Conservation (phyloP, 2,113 vertebrate species). For the Corvus moneduloides region DNA sequence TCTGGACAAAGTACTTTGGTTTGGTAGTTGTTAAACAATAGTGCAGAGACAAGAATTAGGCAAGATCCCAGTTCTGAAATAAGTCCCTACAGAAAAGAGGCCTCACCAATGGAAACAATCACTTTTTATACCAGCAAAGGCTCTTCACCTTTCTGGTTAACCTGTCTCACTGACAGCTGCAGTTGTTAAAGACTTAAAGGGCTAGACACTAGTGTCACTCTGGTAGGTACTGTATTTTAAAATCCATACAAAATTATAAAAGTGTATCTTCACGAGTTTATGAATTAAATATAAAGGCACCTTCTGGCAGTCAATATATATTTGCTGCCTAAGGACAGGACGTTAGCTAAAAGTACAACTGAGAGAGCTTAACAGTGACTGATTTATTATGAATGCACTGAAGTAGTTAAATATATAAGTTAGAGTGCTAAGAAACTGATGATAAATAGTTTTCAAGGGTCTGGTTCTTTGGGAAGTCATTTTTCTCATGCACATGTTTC, state of each 20-base stretch:
- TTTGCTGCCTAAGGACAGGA: conserved; percentile 22
- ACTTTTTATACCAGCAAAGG: neutral
- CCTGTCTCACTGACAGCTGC: neutral
- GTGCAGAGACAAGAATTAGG: conserved; percentile 2
- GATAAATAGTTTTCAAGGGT: neutral
- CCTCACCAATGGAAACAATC: neutral
- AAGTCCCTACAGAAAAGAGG: neutral
- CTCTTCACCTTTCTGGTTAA: neutral
- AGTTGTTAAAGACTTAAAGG: neutral
- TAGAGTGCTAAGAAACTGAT: neutral
- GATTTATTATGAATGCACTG: conserved; percentile 19
- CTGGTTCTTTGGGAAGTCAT: neutral
- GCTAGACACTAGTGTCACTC: neutral
- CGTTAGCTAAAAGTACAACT: conserved; percentile 6
- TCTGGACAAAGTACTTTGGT: conserved; percentile 18
- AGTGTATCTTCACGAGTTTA: neutral
- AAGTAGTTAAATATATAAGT: neutral
- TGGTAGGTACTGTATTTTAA: neutral
- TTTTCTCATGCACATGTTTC: neutral
- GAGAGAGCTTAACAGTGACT: conserved; percentile 2
- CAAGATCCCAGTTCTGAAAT: neutral
- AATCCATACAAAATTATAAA: conserved; percentile 6
- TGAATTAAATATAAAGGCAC: conserved; percentile 60
- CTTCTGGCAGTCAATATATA: conserved; percentile 35
- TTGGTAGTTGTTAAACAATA: neutral